Evolutionary conservation across 2,113 vertebrate genomes (phyloP).

Genomic region (Lepus americanus): DNA sequence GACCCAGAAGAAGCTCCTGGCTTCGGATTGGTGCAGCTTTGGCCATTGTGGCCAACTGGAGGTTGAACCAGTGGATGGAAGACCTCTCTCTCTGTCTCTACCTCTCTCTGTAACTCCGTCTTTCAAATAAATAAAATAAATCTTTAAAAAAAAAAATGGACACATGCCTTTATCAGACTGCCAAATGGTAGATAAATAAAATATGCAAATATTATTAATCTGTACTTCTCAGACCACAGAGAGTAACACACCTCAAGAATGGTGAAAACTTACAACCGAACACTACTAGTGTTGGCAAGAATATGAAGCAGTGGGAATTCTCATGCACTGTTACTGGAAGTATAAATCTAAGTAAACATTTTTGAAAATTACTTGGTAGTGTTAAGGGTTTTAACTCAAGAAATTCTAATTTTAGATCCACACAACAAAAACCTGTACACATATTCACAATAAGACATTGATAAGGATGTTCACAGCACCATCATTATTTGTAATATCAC

Average conservation of each 20-base stretch:
- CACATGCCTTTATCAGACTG: neutral
- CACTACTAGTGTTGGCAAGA: slow-evolving; percentile 6
- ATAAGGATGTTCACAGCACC: neutral
- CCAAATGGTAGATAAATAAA: neutral
- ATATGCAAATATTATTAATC: neutral
- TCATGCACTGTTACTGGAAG: neutral
- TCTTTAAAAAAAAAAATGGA: neutral
- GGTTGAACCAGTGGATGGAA: too few relatives aligned
- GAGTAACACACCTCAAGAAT: neutral
- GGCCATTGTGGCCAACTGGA: too few relatives aligned
- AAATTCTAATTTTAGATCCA: slow-evolving; percentile 32
- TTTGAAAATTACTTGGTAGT: neutral
- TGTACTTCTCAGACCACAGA: neutral
- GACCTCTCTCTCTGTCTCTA: too few relatives aligned
- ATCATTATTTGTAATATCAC: neutral
- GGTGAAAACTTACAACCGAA: slow-evolving; percentile 37
- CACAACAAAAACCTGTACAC: neutral
- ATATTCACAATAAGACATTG: neutral
- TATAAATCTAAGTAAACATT: neutral
- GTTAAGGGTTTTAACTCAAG: neutral
- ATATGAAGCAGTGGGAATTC: neutral
- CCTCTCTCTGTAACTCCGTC: too few relatives aligned
- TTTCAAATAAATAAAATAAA: too few relatives aligned
- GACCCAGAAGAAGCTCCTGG: too few relatives aligned
- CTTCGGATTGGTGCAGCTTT: too few relatives aligned